Percentiles rank a stretch among this genome's conserved stretches.
These are phyloP conservation scores for Acheta domesticus DNA, from an alignment of 2,888 invertebrate species.

Conservation along the genomic window DNA sequence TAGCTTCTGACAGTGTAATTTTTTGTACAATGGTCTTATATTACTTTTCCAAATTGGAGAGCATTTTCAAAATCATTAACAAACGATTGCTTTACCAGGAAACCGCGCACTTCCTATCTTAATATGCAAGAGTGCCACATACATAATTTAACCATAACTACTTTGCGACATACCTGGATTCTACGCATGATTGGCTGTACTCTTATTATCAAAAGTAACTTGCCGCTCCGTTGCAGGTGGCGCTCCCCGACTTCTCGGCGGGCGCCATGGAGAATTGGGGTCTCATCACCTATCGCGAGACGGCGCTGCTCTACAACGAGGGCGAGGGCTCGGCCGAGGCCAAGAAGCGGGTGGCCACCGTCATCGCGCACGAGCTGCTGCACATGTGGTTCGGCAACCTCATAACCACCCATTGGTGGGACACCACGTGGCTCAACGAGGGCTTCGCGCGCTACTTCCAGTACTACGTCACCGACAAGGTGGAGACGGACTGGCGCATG, in stretches of 20 bases:
- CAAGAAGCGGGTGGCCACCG: conserved; percentile 38
- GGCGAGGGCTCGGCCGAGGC: neutral
- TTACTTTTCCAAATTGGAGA: too few relatives aligned
- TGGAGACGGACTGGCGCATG: conserved; percentile 28
- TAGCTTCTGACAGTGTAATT: too few relatives aligned
- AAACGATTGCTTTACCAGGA: too few relatives aligned
- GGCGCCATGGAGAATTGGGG: conserved; percentile 71
- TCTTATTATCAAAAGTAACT: too few relatives aligned
- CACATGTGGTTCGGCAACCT: conserved; percentile 47
- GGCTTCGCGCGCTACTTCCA: conserved; percentile 51
- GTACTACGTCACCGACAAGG: conserved; percentile 43
- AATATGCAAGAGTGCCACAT: too few relatives aligned
- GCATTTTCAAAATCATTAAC: too few relatives aligned
- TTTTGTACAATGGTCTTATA: too few relatives aligned
- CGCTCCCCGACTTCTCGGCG: conserved; percentile 42
- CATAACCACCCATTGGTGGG: conserved; percentile 38
- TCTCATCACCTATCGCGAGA: conserved; percentile 59
- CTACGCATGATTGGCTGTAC: too few relatives aligned
- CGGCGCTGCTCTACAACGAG: neutral
- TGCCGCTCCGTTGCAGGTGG: conserved; percentile 22
- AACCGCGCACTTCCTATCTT: too few relatives aligned
- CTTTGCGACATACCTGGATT: too few relatives aligned
- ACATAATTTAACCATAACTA: too few relatives aligned
- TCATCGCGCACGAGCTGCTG: conserved; percentile 50
- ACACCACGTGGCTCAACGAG: conserved; percentile 40